Percentiles rank a stretch among this genome's conserved stretches.
phyloP scores from a whole-genome alignment of 2,888 invertebrate species.

The Scaptomyza tumidula region DNA sequence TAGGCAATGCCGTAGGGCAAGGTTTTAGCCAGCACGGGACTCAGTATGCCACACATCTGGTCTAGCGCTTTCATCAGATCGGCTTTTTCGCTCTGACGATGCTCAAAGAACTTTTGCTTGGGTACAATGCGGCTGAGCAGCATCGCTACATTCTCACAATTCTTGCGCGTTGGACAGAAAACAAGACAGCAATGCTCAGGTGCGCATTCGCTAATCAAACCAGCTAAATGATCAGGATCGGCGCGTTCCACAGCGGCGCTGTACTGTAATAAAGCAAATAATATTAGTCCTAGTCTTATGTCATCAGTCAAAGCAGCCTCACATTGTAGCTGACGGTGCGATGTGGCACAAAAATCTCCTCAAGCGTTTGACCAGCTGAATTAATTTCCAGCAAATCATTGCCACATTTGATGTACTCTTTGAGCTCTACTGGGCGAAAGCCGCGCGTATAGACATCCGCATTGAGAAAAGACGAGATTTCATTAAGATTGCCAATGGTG shows the following conservation, averaged over 20 bases:
- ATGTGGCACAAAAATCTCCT: conserved; percentile 86
- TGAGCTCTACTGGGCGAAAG: conserved; percentile 95
- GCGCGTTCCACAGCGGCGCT: conserved; percentile 86
- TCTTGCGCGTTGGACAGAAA: conserved; percentile 96
- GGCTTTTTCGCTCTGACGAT: conserved; percentile 87
- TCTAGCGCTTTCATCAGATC: conserved; percentile 87
- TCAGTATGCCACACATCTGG: conserved; percentile 89
- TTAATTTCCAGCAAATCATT: conserved; percentile 86
- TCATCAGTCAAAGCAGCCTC: neutral
- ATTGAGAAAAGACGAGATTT: conserved; percentile 91
- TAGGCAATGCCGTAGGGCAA: conserved; percentile 94
- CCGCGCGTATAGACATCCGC: conserved; percentile 92
- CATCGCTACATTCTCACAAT: conserved; percentile 95
- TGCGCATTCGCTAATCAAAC: conserved; percentile 91
- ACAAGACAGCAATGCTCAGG: conserved; percentile 93
- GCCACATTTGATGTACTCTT: conserved; percentile 92
- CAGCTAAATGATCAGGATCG: conserved; percentile 93
- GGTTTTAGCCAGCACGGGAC: conserved; percentile 88
- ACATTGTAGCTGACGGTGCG: conserved; percentile 86
- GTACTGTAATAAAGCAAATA: conserved; percentile 85
- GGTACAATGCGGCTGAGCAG: conserved; percentile 89
- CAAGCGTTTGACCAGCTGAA: conserved; percentile 83
- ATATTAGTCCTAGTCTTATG: neutral
- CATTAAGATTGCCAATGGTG: conserved; percentile 95
- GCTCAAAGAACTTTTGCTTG: conserved; percentile 86